Conservation (phyloP, 2,888 invertebrate genomes). For the Teleogryllus oceanicus region DNA sequence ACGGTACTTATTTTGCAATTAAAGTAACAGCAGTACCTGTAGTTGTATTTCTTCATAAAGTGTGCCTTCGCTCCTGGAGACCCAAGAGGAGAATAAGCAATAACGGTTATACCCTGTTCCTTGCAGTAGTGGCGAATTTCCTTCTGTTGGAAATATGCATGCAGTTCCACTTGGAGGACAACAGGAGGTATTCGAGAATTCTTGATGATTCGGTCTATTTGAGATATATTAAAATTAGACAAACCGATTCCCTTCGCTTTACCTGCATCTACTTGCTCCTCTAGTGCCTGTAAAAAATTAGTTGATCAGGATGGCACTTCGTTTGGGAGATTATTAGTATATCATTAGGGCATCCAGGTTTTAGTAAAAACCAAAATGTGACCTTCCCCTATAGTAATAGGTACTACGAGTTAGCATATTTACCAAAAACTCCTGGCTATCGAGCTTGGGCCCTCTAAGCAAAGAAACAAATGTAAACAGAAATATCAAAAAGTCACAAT, state of each 20-base stretch:
- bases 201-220: conserved; percentile 64
- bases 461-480: too few species aligned
- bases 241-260: conserved; percentile 74
- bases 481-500: neutral
- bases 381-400: too few species aligned
- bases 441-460: too few species aligned
- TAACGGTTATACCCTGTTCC: conserved; percentile 62
- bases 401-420: too few species aligned
- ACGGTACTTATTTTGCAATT: too few species aligned
- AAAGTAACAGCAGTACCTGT: conserved; percentile 48
- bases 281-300: conserved; percentile 55
- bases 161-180: conserved; percentile 65
- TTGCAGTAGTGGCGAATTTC: conserved; percentile 61
- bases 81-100: conserved; percentile 77
- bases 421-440: too few species aligned
- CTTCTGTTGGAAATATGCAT: conserved; percentile 71
- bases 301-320: too few species aligned
- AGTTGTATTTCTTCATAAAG: conserved; percentile 61
- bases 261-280: conserved; percentile 65
- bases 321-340: too few species aligned
- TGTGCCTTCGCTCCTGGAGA: conserved; percentile 64
- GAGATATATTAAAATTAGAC: conserved; percentile 75
- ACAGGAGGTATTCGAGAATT: conserved; percentile 62
- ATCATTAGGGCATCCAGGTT: too few species aligned
- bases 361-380: too few species aligned